A percentile compares a stretch with the other conserved stretches of the same genome.
These are phyloP conservation scores for Phenganax subtilis DNA, from an alignment of 92 coral and sea anemone species.

Conservation along the genomic window DNA sequence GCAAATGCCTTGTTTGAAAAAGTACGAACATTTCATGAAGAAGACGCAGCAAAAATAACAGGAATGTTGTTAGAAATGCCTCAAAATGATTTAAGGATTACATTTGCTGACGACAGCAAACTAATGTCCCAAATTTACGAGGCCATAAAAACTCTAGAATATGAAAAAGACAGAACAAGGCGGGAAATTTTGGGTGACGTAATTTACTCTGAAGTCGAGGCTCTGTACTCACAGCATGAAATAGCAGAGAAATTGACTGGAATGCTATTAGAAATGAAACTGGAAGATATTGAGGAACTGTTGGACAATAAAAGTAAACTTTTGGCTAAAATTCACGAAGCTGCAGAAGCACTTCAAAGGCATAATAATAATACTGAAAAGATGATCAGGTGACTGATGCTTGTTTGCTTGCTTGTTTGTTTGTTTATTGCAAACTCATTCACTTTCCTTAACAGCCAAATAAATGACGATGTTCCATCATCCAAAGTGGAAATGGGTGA, in stretches of 20 bases:
- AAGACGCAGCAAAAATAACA: conserved; percentile 57
- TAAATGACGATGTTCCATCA: not conserved
- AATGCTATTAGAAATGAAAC: conserved; percentile 70
- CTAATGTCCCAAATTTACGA: conserved; percentile 47
- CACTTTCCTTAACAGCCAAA: not conserved
- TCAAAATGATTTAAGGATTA: conserved; percentile 26
- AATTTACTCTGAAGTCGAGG: conserved; percentile 47
- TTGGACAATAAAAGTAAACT: conserved; percentile 40
- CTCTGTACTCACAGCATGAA: conserved; percentile 38
- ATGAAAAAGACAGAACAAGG: conserved; percentile 6
- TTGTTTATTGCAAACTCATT: not conserved
- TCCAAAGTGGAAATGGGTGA: conserved; percentile 19
- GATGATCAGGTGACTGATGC: not conserved
- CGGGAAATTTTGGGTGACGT: conserved; percentile 57
- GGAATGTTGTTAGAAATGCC: conserved; percentile 83
- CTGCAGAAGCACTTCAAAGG: conserved; percentile 39
- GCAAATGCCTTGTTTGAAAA: conserved; percentile 52
- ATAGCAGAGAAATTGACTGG: conserved; percentile 75
- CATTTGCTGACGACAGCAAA: conserved; percentile 43
- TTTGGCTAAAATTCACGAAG: conserved; percentile 46
- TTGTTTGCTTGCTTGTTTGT: not conserved
- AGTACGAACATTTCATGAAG: conserved; percentile 51
- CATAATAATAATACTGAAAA: not conserved
- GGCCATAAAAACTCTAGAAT: conserved; percentile 39
- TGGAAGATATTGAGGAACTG: conserved; percentile 40